Base-by-base conservation (phyloP, 2,113 vertebrate genomes). In the Pithys albifrons region DNA sequence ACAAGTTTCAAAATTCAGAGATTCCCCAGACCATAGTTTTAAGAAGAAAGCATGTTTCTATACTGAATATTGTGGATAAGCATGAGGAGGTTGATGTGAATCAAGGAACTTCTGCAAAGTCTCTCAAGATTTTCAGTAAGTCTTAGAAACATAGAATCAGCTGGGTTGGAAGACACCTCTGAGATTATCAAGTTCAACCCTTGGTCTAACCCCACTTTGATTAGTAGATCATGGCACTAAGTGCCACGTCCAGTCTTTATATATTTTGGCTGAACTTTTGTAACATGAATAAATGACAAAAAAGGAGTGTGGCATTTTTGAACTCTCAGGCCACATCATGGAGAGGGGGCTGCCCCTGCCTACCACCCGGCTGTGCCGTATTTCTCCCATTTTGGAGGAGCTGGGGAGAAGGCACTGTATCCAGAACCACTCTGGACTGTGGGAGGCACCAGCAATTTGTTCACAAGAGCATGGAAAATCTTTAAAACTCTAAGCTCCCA, bases 351-450 rank as follows among this genome's bases (percentile, higher is more conserved):
- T 55, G 23, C 12, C 48, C n/a, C 28, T 62, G 31, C n/a, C 57
- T 66, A 10, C 19, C 25, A 39, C 18, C 6, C 0, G 0, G 25
- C 19, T 2, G 2, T 43, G 25, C 39, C 1, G 0, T 0, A 0
- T 79, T 91, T 46, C 71, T 72, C 84, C 69, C 19, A 6, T n/a
- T 77, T 49, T 41, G 58, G 25, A 28, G 10, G 49, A 83, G 27
- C 23, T 54, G 27, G 23, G 39, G 24, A 65, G 51, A 75, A 88
- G 73, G n/a, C 52, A 39, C 19, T 54, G 28, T 65, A 6, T 58
- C 18, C 24, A 71, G 17, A 59, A 35, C 17, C 16, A 22, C 65
- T 14, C 24, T 54, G 51, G 14, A 19, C 23, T 51, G 19, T 55
- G 52, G 46, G n/a, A 67, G 43, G 31, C 93, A 65, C 41, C 65